phyloP scores from a whole-genome alignment of 2,888 invertebrate genomes.

The Eupithecia insigniata region DNA sequence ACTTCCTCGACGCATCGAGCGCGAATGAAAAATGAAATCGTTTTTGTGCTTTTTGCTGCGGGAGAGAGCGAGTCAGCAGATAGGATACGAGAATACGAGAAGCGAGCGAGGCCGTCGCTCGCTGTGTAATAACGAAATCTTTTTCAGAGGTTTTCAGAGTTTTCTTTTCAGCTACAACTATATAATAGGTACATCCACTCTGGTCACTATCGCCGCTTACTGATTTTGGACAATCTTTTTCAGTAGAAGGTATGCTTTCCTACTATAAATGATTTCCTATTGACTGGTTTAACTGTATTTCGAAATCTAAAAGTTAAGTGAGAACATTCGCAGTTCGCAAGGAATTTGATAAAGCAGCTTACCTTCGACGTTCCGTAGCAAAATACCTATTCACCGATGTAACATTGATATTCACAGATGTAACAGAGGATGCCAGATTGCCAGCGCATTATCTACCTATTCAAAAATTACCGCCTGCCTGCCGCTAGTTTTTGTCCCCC shows the following conservation, averaged over 20 bases:
- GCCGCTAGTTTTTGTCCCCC: background rate
- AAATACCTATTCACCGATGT: no score
- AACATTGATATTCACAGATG: no score
- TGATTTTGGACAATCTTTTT: background rate
- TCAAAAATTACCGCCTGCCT: background rate
- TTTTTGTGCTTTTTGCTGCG: constrained; percentile 33
- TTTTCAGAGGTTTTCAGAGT: constrained; percentile 2
- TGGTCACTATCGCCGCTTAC: background rate
- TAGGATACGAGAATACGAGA: constrained; percentile 46
- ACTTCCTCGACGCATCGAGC: constrained; percentile 74
- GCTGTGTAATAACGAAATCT: background rate
- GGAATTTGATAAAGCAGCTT: no score
- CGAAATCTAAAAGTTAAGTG: background rate
- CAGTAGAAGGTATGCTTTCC: background rate
- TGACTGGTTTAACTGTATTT: background rate
- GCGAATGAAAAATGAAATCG: constrained; percentile 63
- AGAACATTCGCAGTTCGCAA: no score
- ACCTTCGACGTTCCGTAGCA: no score
- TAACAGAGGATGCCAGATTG: no score
- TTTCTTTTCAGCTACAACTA: no score
- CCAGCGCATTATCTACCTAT: background rate
- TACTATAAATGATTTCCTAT: background rate
- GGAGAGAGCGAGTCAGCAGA: constrained; percentile 52
- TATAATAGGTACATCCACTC: no score
- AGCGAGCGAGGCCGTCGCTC: constrained; percentile 17